phyloP scores from a whole-genome alignment of 2,113 vertebrate species.

The Limanda limanda region DNA sequence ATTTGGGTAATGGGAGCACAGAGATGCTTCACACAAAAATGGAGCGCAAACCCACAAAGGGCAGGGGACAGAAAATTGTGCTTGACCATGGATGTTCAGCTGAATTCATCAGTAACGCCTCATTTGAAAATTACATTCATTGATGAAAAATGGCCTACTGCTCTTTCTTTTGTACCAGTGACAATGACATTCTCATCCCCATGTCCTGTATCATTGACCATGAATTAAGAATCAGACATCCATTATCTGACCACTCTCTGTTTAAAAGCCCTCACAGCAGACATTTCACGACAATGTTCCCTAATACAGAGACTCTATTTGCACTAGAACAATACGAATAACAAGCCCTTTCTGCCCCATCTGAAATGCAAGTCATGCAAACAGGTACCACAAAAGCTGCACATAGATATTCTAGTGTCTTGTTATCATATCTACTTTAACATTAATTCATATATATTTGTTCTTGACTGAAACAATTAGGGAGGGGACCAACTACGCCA shows the following conservation, averaged over 20 bases:
- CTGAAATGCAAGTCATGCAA: slow-evolving; percentile 17
- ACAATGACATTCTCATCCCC: slow-evolving; percentile 40
- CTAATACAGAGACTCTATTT: slow-evolving; percentile 21
- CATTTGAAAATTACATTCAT: slow-evolving; percentile 36
- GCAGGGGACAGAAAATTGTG: not conserved
- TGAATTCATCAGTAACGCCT: slow-evolving; percentile 16
- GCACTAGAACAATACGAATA: slow-evolving; percentile 30
- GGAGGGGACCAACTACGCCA: no score
- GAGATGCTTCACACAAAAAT: slow-evolving; percentile 8
- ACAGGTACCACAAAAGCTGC: slow-evolving; percentile 29
- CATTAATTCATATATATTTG: not conserved
- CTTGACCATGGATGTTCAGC: not conserved
- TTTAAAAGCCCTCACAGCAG: slow-evolving; percentile 29
- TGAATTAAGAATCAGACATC: slow-evolving; percentile 23
- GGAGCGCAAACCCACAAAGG: not conserved
- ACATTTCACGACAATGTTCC: slow-evolving; percentile 37
- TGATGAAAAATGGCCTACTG: not conserved
- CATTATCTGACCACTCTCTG: slow-evolving; percentile 20
- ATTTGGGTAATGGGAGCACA: not conserved
- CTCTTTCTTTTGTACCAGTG: slow-evolving; percentile 27
- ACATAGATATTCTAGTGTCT: not conserved
- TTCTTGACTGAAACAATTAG: no score
- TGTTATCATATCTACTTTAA: not conserved
- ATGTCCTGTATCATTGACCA: slow-evolving; percentile 33
- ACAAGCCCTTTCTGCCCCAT: not conserved